phyloP scores from a whole-genome alignment of 2,797 vertebrate genomes.

The Eleutherodactylus coqui region DNA sequence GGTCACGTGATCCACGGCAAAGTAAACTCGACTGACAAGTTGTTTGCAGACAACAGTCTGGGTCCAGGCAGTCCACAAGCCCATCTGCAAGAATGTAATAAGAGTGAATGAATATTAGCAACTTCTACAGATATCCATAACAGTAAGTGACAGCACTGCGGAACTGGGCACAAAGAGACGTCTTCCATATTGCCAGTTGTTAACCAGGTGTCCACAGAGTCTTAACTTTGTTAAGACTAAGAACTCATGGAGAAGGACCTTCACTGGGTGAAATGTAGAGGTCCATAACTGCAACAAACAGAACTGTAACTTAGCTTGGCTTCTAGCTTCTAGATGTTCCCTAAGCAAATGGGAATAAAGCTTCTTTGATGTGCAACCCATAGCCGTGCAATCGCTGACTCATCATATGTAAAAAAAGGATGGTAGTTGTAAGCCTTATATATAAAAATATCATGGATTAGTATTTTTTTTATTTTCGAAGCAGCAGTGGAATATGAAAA shows the following conservation, averaged over 20 bases:
- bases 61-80: constrained; percentile 96
- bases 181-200: not conserved
- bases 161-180: not conserved
- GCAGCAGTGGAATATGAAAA: no score
- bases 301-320: not conserved
- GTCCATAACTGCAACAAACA: not conserved
- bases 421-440: no score
- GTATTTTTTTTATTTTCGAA: no score
- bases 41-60: constrained; percentile 96
- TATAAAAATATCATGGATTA: no score
- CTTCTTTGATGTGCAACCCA: not conserved
- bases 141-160: not conserved
- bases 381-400: no score
- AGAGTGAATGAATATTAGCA: constrained; percentile 8
- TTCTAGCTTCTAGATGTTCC: not conserved
- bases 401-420: no score
- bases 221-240: not conserved
- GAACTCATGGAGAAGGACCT: not conserved
- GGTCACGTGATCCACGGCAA: constrained; percentile 94
- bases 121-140: constrained; percentile 3
- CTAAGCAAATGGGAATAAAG: not conserved
- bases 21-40: constrained; percentile 92
- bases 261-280: not conserved
- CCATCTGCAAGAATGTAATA: constrained; percentile 82
- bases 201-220: not conserved